Conservation (phyloP, 1,140 invertebrate genomes). For the Manduca sexta region DNA sequence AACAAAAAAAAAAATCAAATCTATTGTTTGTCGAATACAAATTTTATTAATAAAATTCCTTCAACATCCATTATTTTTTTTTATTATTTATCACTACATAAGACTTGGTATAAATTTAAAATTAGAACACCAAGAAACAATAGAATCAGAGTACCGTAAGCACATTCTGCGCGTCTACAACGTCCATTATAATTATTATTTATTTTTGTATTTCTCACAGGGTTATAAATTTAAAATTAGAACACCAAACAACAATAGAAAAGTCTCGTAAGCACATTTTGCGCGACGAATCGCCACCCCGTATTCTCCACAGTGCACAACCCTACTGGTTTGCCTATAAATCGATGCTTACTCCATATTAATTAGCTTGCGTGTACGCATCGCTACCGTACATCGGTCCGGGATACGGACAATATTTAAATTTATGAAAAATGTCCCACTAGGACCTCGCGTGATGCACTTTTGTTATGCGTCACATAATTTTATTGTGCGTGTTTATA, state of each 20-base stretch:
- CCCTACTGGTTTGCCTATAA: conserved; percentile 50
- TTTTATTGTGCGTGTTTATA: no score
- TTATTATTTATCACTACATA: no score
- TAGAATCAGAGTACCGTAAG: background rate
- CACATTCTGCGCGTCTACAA: background rate
- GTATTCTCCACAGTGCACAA: conserved; percentile 42
- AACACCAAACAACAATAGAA: no score
- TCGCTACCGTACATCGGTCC: conserved; percentile 56
- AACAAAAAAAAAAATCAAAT: no score
- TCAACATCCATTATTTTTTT: no score
- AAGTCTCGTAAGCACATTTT: no score
- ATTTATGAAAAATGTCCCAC: conserved; percentile 66
- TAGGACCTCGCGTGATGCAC: no score
- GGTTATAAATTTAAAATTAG: background rate
- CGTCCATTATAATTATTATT: background rate
- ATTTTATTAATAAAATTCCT: no score
- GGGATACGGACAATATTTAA: conserved; percentile 31
- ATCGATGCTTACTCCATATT: conserved; percentile 65
- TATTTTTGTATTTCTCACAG: background rate
- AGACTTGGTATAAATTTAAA: background rate
- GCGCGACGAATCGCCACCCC: background rate
- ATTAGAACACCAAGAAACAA: background rate
- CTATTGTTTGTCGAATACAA: no score
- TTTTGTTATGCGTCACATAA: no score
- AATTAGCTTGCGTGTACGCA: conserved; percentile 62